Evolutionary conservation across 2,888 invertebrate genomes (phyloP).

Genomic region (Cacoxenus indagator): DNA sequence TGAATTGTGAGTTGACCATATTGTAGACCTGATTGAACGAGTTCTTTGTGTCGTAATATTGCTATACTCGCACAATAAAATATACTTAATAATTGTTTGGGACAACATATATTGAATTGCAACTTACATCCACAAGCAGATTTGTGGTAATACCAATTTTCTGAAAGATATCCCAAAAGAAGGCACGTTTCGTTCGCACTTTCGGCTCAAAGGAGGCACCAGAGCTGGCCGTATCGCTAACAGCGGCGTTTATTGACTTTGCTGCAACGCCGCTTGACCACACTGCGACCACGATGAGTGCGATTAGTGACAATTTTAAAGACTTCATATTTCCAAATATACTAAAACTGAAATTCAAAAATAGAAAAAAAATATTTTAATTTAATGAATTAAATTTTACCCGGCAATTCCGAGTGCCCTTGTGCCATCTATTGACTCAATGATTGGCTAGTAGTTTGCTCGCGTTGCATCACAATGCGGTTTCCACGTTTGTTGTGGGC

Average conservation of each 20-base stretch:
- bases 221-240: background rate
- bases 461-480: too few relatives aligned
- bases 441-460: too few relatives aligned
- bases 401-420: too few relatives aligned
- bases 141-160: slow-evolving; percentile 66
- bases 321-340: background rate
- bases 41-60: slow-evolving; percentile 67
- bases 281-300: background rate
- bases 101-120: background rate
- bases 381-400: too few relatives aligned
- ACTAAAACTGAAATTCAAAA: background rate
- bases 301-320: background rate
- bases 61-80: slow-evolving; percentile 45
- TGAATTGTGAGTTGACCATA: slow-evolving; percentile 64
- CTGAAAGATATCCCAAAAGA: slow-evolving; percentile 67
- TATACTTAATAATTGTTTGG: background rate
- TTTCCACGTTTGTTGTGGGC: too few relatives aligned
- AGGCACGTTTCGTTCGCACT: slow-evolving; percentile 57
- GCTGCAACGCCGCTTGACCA: background rate
- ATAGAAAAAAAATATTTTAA: background rate
- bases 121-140: slow-evolving; percentile 64
- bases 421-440: too few relatives aligned
- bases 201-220: slow-evolving; percentile 34
- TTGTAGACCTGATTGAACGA: slow-evolving; percentile 66
- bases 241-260: background rate